phyloP scores from a whole-genome alignment of 2,888 invertebrate genomes.

The Scaptomyza reducta region DNA sequence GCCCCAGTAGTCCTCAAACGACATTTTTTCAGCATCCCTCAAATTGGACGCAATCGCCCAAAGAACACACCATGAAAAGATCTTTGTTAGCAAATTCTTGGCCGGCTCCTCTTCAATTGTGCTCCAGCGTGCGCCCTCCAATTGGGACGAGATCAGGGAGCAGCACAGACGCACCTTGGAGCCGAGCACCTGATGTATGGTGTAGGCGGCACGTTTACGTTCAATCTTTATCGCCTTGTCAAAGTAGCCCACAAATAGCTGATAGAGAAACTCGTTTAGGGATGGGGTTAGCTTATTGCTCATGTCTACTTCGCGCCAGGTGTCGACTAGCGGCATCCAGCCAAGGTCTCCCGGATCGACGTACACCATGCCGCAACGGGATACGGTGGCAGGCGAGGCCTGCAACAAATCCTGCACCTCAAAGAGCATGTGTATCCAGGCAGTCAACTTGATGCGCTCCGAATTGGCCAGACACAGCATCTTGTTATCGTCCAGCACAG shows the following conservation, averaged over 20 bases:
- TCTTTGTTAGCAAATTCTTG: slow-evolving; percentile 88
- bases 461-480: slow-evolving; percentile 96
- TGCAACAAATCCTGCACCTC: slow-evolving; percentile 93
- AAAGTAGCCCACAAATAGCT: slow-evolving; percentile 88
- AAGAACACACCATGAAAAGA: slow-evolving; percentile 92
- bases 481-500: slow-evolving; percentile 96
- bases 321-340: slow-evolving; percentile 91
- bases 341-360: slow-evolving; percentile 93
- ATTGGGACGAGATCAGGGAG: slow-evolving; percentile 88
- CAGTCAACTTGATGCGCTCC: slow-evolving; percentile 94
- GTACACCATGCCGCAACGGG: slow-evolving; percentile 94
- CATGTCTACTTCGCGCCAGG: slow-evolving; percentile 88
- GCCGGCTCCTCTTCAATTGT: slow-evolving; percentile 85
- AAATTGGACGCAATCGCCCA: slow-evolving; percentile 96
- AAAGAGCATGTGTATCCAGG: slow-evolving; percentile 95
- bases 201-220: slow-evolving; percentile 88
- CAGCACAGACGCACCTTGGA: slow-evolving; percentile 92
- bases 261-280: slow-evolving; percentile 87
- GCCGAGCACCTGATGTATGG: slow-evolving; percentile 93
- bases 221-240: slow-evolving; percentile 88
- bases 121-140: slow-evolving; percentile 87
- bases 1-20: slow-evolving; percentile 89
- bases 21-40: slow-evolving; percentile 88
- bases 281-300: slow-evolving; percentile 85
- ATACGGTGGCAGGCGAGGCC: slow-evolving; percentile 96